These are phyloP conservation scores for Zalophus californianus DNA, from an alignment of 2,797 vertebrate genomes.

Conservation along the genomic window DNA sequence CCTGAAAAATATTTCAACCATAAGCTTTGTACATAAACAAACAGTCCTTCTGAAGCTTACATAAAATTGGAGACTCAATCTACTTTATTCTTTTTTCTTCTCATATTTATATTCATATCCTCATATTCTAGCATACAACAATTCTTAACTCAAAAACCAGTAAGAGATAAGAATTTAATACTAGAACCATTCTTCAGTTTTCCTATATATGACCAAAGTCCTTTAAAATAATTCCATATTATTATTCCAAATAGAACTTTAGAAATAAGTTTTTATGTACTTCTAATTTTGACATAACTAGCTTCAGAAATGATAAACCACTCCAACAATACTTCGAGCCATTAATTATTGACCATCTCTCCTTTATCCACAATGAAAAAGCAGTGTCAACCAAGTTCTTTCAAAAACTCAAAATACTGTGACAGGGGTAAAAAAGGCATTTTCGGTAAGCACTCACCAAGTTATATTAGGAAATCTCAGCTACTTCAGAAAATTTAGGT, in stretches of 20 bases:
- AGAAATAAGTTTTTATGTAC: not conserved
- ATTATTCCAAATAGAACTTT: conserved; percentile 43
- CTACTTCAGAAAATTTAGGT: conserved; percentile 56
- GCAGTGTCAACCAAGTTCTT: conserved; percentile 78
- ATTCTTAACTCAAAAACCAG: conserved; percentile 57
- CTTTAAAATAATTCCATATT: not conserved
- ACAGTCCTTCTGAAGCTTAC: conserved; percentile 47
- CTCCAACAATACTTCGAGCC: conserved; percentile 82
- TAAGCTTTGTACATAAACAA: conserved; percentile 17
- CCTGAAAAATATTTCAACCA: conserved; percentile 89
- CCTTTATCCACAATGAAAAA: conserved; percentile 82
- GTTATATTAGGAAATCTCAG: conserved; percentile 63
- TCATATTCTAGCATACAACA: conserved; percentile 63
- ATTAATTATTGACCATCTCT: conserved; percentile 80
- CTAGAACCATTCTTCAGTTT: conserved; percentile 29
- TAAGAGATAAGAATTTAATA: conserved; percentile 51
- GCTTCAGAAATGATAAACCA: conserved; percentile 73
- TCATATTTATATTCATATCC: conserved; percentile 77
- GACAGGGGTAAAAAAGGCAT: conserved; percentile 74
- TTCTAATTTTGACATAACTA: conserved; percentile 57
- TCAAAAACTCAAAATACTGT: conserved; percentile 52
- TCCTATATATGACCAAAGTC: not conserved
- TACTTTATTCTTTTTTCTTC: conserved; percentile 97
- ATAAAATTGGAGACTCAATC: conserved; percentile 91
- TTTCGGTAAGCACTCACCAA: conserved; percentile 62